Evolutionary conservation across 2,113 vertebrate genomes (phyloP), one percentile per base, ranked within the genome.

Genomic region (Genyomyrus donnyi): DNA sequence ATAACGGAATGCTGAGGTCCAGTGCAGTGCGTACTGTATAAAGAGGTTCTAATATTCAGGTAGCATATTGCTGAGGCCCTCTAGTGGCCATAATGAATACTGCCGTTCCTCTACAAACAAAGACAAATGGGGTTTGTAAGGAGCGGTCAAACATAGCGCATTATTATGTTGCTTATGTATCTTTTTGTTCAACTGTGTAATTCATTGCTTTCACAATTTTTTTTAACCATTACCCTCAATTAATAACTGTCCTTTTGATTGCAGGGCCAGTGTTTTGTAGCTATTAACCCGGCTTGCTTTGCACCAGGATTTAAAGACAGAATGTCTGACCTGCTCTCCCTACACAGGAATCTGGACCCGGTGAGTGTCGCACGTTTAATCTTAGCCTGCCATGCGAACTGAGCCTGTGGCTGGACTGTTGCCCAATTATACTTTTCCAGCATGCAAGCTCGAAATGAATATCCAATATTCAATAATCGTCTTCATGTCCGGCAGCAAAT

Each of bases 181-280:
- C 13, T 35, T n/a, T n/a, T 19, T 80, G 74, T 17, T 80, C 31
- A 42, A 19, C 13, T 42, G 13, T n/a, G 24, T 42, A 19, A 42
- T 17, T 80, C 13, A 80, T 19, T 80, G 5, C 15, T 5, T 80
- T 42, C 13, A 0, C 74, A 80, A 31, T 5, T 27, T 70, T n/a
- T 45, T 48, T 85, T 85, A 8, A 84, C 1, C 1, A 4, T 48
- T 19, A 48, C 19, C 17, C 19, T 85, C 21, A 48, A n/a, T 48
- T 48, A 46, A 83, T 19, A 39, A 46, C 24, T 24, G 45, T 85
- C 24, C 17, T 85, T 85, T 85, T 87, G 42, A 10, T 74, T 92
- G 46, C 91, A 96, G 96, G 96, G 96, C 88, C 96, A 96, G 90
- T 96, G 96, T 91, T 96, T 96, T 87, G 94, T 96, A 24, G 96